Base-by-base conservation (phyloP, 1,140 invertebrate genomes). In the Formica selysi region DNA sequence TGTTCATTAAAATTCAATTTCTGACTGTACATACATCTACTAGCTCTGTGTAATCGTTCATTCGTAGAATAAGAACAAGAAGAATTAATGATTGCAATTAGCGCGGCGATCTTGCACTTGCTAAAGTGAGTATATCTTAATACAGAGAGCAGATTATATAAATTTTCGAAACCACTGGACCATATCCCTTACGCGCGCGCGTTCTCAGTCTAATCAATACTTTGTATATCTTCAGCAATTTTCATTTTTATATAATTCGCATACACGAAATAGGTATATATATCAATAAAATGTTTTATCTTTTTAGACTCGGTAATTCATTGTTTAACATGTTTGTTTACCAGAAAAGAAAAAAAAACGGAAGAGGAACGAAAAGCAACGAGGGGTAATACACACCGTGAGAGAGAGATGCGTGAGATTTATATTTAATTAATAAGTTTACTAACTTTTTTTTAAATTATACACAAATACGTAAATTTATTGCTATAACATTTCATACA, bases 381-480 rank as follows among this genome's bases (percentile, higher is more conserved):
- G 74, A 51, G 79, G 85, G 76, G 51, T 76, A 81, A 81, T 86
- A 86, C 79, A 90, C 76, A 90, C 54, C 80, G 79, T 88, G 26
- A 54, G 81, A 89, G 36, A 64, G 81, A 89, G n/a, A 73, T 57
- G 48, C 79, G 85, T 67, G 79, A 85, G 38, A 85, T 85, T 90
- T 57, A 88, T 91, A 85, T 89, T 87, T 90, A 91, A 91, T 91
- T 86, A 91, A 90, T 91, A 91, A 91, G 84, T 90, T 89, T 90
- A 90, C 79, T 90, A 91, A 91, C 44, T 90, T 57, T 59, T 91
- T 87, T 59, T 91, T 87, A 87, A 91, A 91, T 91, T 91, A 89
- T 91, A 91, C 87, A 90, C 90, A 91, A 91, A 91, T 91, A 89
- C 90, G 89, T 91, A 90, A 91, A 89, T 91, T 91, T 90, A 91